These are phyloP conservation scores for Sebastes iracundus DNA, from an alignment of 2,797 vertebrate genomes.

Conservation along the genomic window DNA sequence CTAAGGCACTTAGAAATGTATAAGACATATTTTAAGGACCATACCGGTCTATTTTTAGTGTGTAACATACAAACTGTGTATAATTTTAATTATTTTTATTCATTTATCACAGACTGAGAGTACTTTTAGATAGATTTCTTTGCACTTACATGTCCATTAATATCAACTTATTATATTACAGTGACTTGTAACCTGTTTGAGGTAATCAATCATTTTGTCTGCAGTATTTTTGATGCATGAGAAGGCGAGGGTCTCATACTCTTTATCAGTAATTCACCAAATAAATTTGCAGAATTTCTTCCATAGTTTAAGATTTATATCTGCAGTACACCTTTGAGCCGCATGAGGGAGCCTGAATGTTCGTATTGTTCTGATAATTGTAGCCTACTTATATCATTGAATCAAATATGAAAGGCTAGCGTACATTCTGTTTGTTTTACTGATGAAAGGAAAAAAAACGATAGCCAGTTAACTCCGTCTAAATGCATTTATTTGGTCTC, in stretches of 20 bases:
- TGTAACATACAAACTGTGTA: neutral
- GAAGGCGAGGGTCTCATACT: neutral
- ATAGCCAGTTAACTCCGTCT: accelerated
- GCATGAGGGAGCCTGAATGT: too few relatives aligned
- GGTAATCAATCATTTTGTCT: neutral
- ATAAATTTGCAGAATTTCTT: too few relatives aligned
- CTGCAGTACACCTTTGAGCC: too few relatives aligned
- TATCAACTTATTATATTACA: neutral
- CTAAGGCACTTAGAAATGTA: neutral
- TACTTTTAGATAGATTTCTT: neutral
- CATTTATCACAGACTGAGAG: neutral
- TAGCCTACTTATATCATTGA: too few relatives aligned
- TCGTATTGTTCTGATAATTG: too few relatives aligned
- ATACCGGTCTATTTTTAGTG: neutral
- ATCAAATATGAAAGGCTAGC: too few relatives aligned
- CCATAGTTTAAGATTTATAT: too few relatives aligned
- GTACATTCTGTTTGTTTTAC: too few relatives aligned
- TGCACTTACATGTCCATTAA: accelerated
- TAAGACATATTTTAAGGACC: neutral
- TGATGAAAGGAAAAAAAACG: too few relatives aligned
- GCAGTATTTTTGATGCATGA: neutral
- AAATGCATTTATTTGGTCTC: too few relatives aligned
- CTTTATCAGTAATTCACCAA: neutral
- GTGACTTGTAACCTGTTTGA: neutral
- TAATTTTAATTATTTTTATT: neutral